Evolutionary conservation across 2,888 invertebrate genomes (phyloP).

Genomic region (Machimus rusticus): DNA sequence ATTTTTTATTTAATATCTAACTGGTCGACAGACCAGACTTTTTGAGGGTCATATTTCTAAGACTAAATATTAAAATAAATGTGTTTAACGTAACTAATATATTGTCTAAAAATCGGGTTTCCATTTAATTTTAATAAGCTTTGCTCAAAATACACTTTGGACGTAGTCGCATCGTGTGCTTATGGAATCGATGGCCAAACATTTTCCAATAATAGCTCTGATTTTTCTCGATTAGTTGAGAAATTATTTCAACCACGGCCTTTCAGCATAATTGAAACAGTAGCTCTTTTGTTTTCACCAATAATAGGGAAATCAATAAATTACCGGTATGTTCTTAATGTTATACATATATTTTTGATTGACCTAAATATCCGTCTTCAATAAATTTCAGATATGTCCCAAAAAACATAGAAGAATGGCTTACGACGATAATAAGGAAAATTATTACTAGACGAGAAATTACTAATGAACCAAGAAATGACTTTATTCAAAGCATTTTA

Average conservation of each 20-base stretch:
- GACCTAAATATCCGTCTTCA: background rate
- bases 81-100: background rate
- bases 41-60: background rate
- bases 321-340: background rate
- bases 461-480: background rate
- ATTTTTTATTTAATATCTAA: too few species aligned
- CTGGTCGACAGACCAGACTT: too few species aligned
- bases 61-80: background rate
- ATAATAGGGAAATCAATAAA: background rate
- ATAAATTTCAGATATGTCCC: conserved; percentile 1
- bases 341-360: background rate
- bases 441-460: background rate
- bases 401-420: background rate
- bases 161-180: conserved; percentile 6
- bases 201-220: background rate
- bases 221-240: background rate
- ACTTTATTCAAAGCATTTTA: background rate
- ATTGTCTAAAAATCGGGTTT: too few species aligned
- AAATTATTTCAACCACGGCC: background rate
- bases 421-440: background rate
- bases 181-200: conserved; percentile 2
- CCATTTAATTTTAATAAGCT: background rate
- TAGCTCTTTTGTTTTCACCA: background rate
- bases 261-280: background rate
- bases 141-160: background rate